These are phyloP conservation scores for Thermophis baileyi DNA, from an alignment of 2,113 vertebrate genomes.

Conservation along the genomic window DNA sequence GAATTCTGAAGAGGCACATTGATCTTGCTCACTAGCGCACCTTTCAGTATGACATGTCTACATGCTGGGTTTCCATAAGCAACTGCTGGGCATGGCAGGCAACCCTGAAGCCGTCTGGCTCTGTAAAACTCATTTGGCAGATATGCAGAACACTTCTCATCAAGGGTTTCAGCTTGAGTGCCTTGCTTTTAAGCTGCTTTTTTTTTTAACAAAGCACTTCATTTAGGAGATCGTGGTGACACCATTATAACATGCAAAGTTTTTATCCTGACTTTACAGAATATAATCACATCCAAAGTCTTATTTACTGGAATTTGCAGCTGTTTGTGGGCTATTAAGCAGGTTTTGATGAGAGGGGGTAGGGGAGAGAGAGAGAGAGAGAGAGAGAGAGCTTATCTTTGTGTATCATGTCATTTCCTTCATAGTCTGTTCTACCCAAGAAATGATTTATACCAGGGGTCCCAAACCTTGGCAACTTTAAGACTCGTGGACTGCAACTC, in stretches of 20 bases:
- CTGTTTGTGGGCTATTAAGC: neutral
- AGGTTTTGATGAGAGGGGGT: neutral
- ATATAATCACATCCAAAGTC: neutral
- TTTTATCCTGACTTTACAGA: neutral
- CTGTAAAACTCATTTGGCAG: conserved; percentile 7
- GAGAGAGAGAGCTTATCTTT: neutral
- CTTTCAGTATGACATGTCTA: neutral
- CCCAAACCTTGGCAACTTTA: too few species aligned
- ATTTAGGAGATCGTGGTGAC: neutral
- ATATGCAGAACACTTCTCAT: neutral
- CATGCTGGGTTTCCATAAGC: neutral
- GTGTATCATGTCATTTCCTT: neutral
- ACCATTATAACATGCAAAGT: neutral
- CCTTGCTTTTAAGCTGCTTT: neutral
- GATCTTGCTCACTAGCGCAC: neutral
- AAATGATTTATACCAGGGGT: neutral
- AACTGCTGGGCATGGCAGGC: neutral
- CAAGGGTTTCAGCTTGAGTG: neutral
- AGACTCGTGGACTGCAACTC: too few species aligned
- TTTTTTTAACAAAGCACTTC: neutral
- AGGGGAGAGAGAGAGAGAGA: too few species aligned
- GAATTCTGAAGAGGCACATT: neutral
- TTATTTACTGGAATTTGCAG: neutral
- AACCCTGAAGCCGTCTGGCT: neutral
- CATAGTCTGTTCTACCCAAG: neutral